A percentile compares a stretch with the other conserved stretches of the same genome.
Evolutionary conservation across 2,888 invertebrate species (phyloP).

Genomic region (Tenthredo distinguenda): DNA sequence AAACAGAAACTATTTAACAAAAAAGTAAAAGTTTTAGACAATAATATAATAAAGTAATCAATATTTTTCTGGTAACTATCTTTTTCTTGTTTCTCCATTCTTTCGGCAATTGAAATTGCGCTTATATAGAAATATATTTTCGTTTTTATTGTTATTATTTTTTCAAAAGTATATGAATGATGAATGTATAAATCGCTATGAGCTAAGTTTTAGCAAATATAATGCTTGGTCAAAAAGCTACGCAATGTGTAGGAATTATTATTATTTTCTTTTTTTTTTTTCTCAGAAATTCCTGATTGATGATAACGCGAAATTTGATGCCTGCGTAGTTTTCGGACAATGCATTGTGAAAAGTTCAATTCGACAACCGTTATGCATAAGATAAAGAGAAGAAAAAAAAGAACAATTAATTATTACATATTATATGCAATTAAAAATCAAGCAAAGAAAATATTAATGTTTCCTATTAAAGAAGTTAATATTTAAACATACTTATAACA

Average conservation of each 20-base stretch:
- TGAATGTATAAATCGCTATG: not conserved
- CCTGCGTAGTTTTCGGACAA: not conserved
- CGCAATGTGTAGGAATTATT: not conserved
- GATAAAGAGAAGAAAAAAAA: not conserved
- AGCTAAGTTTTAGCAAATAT: constrained; percentile 33
- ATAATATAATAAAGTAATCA: constrained; percentile 40
- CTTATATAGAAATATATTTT: not conserved
- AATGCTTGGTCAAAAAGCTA: not conserved
- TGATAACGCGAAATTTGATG: not conserved
- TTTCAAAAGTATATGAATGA: not conserved
- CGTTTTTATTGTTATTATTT: not conserved
- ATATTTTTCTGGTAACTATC: constrained; percentile 16
- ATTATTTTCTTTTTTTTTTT: not conserved
- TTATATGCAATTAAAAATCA: constrained; percentile 51
- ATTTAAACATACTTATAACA: constrained; percentile 28
- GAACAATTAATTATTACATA: constrained; percentile 24
- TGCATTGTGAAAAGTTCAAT: not conserved
- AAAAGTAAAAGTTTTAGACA: constrained; percentile 13
- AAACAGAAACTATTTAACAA: not conserved
- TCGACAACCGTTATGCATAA: not conserved
- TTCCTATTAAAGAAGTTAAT: constrained; percentile 65
- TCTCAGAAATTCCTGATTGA: not conserved
- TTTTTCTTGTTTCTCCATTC: not conserved
- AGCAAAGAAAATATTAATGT: constrained; percentile 62
- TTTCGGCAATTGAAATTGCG: not conserved